phyloP scores from a whole-genome alignment of 1,140 invertebrate genomes.

The Hyles vespertilio region DNA sequence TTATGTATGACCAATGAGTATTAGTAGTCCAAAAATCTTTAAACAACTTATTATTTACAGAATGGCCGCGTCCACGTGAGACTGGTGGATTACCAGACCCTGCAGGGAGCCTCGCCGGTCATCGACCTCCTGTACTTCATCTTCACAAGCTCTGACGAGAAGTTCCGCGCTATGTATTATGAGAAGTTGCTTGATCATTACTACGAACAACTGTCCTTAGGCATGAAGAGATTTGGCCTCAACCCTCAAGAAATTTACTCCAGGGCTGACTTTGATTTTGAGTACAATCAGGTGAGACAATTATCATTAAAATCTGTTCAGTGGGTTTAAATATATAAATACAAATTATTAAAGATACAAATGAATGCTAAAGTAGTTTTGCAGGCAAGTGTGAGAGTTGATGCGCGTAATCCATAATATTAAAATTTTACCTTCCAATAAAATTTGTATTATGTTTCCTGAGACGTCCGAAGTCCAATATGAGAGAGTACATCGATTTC shows the following conservation, averaged over 20 bases:
- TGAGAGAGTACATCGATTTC: too few relatives aligned
- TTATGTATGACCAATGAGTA: neutral
- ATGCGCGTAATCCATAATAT: neutral
- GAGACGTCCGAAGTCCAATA: too few relatives aligned
- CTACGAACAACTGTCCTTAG: slow-evolving; percentile 42
- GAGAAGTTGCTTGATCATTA: slow-evolving; percentile 64
- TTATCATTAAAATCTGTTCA: neutral
- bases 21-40: neutral
- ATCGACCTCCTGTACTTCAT: slow-evolving; percentile 73
- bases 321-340: neutral
- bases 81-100: slow-evolving; percentile 72
- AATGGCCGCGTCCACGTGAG: slow-evolving; percentile 34
- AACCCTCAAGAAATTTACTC: slow-evolving; percentile 20
- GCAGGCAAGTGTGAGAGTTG: neutral
- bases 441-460: too few relatives aligned
- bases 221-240: slow-evolving; percentile 16
- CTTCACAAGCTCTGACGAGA: slow-evolving; percentile 58
- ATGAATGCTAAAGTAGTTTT: neutral
- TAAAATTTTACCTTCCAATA: too few relatives aligned
- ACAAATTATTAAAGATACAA: neutral
- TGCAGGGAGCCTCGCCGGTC: slow-evolving; percentile 52
- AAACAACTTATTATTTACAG: slow-evolving; percentile 10
- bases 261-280: slow-evolving; percentile 34
- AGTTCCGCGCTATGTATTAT: slow-evolving; percentile 50
- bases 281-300: slow-evolving; percentile 36